Evolutionary conservation across 2,888 invertebrate genomes (phyloP), one percentile per base, ranked within the genome.

Genomic region (Conchocele bisecta): DNA sequence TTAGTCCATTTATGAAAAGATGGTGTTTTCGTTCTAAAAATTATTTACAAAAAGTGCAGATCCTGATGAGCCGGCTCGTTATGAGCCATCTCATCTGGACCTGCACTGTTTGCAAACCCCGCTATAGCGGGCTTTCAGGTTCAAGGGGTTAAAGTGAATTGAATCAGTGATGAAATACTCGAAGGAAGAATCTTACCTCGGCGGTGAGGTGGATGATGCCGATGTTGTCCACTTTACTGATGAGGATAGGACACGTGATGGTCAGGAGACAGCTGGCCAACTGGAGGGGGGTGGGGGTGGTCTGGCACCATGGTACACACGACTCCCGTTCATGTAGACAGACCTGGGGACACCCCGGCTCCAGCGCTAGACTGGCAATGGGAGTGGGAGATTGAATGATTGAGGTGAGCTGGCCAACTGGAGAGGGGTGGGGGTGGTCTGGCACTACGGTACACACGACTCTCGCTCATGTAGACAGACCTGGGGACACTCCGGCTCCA

Each of bases 401-500:
- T 22, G 6, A 50, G 26, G 28, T n/a, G n/a, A 92, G 68, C 96
- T 93, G 72, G 97, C 96, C 33, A 98, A 91, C 86, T 97, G 96
- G 28, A 95, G 94, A 2, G 97, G 97, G 1, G 96, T 90, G 15
- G 92, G 86, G 53, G 91, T 90, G 33, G 92, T 90, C 13, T 91
- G 87, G 24, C 87, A 86, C 35, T 91, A 90, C 5, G 91, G 85
- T 7, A 87, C 85, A 17, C 88, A 84, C 81, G 92, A 91, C 2
- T 93, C 92, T 61, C 93, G 92, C 44, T 93, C 91, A 29, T 93
- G 93, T 87, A 94, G 94, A 89, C 95, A 95, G n/a, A 96, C 94
- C 92, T 96, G 96, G 0, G 98, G 98, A 91, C 97, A 97, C 41
- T 98, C 91, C 0, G 98, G 98, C 89, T 98, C 97, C 26, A 98